phyloP scores from a whole-genome alignment of 2,113 vertebrate species.

The Nesogale talazaci region DNA sequence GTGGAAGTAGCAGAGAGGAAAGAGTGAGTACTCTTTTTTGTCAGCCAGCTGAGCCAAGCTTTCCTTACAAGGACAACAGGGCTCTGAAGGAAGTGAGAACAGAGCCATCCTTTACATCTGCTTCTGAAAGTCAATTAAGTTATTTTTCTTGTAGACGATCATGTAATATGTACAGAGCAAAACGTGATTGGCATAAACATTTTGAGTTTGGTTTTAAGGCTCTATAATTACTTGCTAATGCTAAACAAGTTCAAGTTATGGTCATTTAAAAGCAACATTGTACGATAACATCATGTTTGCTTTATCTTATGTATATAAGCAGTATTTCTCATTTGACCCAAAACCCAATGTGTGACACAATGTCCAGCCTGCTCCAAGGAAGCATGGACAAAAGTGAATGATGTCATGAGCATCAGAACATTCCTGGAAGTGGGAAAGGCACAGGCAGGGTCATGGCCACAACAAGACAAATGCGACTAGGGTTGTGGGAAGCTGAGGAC shows the following conservation, averaged over 20 bases:
- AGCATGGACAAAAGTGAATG: neutral
- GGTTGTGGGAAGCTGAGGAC: neutral
- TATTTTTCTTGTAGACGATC: neutral
- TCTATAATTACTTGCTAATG: neutral
- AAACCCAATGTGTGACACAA: neutral
- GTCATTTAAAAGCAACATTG: constrained; percentile 32
- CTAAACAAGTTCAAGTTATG: neutral
- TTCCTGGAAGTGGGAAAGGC: neutral
- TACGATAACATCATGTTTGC: neutral
- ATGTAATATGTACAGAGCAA: neutral
- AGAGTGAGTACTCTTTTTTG: neutral
- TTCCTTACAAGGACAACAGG: constrained; percentile 16
- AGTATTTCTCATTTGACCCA: neutral
- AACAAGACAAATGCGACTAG: neutral
- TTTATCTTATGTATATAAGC: neutral
- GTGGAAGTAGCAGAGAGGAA: neutral
- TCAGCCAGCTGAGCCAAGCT: neutral
- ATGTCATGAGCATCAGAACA: neutral
- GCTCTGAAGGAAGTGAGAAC: neutral
- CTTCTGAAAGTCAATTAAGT: neutral
- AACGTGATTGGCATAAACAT: neutral
- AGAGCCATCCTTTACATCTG: constrained; percentile 21
- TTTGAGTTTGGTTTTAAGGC: constrained; percentile 8
- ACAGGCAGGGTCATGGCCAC: neutral
- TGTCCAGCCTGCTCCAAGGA: neutral